Base-by-base conservation (phyloP, 2,888 invertebrate genomes). In the Callimorpha dominula region DNA sequence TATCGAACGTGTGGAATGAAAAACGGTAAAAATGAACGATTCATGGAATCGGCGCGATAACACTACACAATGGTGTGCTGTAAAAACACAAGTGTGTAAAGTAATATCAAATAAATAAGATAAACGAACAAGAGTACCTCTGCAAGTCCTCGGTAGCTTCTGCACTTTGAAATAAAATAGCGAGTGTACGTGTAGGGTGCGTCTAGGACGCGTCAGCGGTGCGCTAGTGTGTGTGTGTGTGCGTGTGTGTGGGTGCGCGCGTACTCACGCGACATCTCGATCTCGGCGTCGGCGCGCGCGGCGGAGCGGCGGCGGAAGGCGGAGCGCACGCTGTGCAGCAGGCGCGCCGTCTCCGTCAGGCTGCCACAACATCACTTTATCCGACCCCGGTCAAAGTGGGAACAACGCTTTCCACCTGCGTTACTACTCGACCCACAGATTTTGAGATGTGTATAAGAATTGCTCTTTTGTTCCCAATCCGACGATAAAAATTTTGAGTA, bases 281-380 rank as follows among this genome's bases (percentile, higher is more conserved):
- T 97, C 94, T 99, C 99, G 96, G 97, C 96, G 96, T 97, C 97
- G 94, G 97, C 97, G 95, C 98, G 97, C 88, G 98, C 96, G 94
- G 97, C 96, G 81, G 98, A 97, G 92, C 97, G 96, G 85, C 98
- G 97, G 87, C 96, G 96, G 97, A 99, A 99, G 93, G 99, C 98
- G 96, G 97, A 98, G 96, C 98, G 98, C 86, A 99, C 98, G 96
- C 98, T 98, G 96, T 98, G 98, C 96, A 99, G 97, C 93, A 99
- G 97, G 89, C 99, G 97, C 94, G 99, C 99, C 91, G 99, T 99
- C 97, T 99, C 99, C 96, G 99, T 98, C 96, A 99, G 97, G 97
- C 99, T 99, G 97, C 93, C 92, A 91, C 92, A 85, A 87, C 86
- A 85, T 80, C 73, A 78, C 80, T 96, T 96, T 63, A 65, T 63